Evolutionary conservation across 2,797 vertebrate genomes (phyloP).

Genomic region (Crypturellus tataupa): DNA sequence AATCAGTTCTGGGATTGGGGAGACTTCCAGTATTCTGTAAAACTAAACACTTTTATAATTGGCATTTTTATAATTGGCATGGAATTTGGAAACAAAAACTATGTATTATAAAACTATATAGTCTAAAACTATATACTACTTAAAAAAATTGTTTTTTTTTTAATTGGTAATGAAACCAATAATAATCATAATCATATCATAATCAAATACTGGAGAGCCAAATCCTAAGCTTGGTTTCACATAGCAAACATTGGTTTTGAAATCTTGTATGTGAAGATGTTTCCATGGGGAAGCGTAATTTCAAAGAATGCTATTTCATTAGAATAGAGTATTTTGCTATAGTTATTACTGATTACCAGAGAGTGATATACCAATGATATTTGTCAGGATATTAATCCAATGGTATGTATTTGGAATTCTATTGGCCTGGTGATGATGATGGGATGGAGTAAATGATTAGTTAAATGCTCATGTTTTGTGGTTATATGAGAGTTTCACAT

Average conservation of each 20-base stretch:
- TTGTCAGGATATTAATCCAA: conserved; percentile 16
- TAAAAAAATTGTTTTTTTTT: neutral
- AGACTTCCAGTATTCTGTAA: neutral
- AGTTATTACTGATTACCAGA: neutral
- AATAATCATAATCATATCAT: too few species aligned
- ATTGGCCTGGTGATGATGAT: conserved; percentile 48
- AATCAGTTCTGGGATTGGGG: neutral
- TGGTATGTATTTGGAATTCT: conserved; percentile 34
- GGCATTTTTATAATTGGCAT: neutral
- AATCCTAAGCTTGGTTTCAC: neutral
- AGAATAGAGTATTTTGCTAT: conserved; percentile 24
- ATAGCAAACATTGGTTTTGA: neutral
- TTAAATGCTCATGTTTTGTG: conserved; percentile 71
- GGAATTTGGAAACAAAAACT: neutral
- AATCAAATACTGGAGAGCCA: neutral
- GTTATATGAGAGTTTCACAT: conserved; percentile 56
- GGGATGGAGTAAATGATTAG: conserved; percentile 58
- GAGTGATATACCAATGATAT: neutral
- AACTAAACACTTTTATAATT: neutral
- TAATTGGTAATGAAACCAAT: neutral
- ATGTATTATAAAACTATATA: too few species aligned
- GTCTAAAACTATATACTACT: too few species aligned
- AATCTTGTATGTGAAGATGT: neutral
- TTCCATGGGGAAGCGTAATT: neutral
- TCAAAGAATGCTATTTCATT: neutral